Evolutionary conservation across 23 tunicate genomes (phyloP), one percentile per base, ranked within the genome.

Genomic region (Halocynthia aurantium): DNA sequence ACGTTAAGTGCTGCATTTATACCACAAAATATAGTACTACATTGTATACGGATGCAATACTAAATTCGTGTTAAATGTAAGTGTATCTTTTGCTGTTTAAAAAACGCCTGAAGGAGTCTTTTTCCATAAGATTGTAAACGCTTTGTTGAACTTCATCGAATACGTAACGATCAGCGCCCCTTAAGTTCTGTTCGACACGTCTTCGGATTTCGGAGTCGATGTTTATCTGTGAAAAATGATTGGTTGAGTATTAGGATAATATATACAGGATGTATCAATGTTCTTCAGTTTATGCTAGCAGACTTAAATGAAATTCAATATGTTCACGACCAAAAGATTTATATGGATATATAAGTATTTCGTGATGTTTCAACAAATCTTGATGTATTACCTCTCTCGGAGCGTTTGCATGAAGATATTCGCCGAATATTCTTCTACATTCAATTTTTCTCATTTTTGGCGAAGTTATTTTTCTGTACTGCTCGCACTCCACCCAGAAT

Each of bases 401-500:
- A 12, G 90, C 64, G 11, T 63, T 50, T 8, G 70, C 57, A 52
- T 78, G 80, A 31, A 85, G 61, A 77, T 71, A 85, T 22, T 62
- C 80, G 22, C 73, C 53, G 57, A 21, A 85, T 11, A 85, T 85
- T 18, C 22, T 22, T 22, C 70, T 65, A 15, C 49, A 51, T 52
- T 82, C 90, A 6, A 53, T 53, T 60, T 80, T 72, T 60, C 57
- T 10, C 55, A 64, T 66, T 49, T 81, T 52, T 56, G 49, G 53
- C 53, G 84, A 53, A 55, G 44, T 66, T 15, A 9, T 10, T 17
- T 72, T 79, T 55, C 67, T 78, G 84, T 85, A 85, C 0, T 73
- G 10, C 40, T 78, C 90, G 10, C 80, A 82, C 52, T 72, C 81
- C 52, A 56, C 10, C 90, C 90, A 85, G 67, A 85, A 85, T 50